Conservation (phyloP, 2,797 vertebrate genomes). For the Coranthus polyacanthus region DNA sequence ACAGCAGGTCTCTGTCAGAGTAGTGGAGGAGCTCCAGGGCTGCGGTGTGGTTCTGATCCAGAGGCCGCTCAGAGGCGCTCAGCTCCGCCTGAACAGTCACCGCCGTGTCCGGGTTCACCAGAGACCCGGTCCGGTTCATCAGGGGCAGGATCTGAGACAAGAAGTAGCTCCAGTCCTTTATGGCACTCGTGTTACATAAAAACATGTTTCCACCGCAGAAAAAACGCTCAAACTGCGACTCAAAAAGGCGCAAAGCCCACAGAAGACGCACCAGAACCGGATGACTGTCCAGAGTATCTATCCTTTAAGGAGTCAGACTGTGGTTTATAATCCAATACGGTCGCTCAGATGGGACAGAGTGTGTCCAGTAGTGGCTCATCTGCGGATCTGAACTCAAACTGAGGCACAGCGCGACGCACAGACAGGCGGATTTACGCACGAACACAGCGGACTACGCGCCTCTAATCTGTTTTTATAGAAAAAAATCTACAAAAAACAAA, state of each 20-base stretch:
- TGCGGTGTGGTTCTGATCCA: slow-evolving; percentile 88
- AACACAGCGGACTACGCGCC: neutral
- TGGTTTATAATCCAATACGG: slow-evolving; percentile 53
- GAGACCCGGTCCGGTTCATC: slow-evolving; percentile 87
- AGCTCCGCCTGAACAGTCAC: slow-evolving; percentile 88
- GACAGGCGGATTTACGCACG: slow-evolving; percentile 59
- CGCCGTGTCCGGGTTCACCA: slow-evolving; percentile 82
- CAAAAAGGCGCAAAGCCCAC: slow-evolving; percentile 15
- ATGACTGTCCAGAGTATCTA: slow-evolving; percentile 11
- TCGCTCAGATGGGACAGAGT: slow-evolving; percentile 9
- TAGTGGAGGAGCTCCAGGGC: slow-evolving; percentile 90
- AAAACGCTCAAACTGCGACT: neutral
- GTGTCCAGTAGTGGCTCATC: slow-evolving; percentile 30
- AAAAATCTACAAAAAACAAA: slow-evolving; percentile 11
- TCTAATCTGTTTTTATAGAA: neutral
- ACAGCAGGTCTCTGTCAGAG: slow-evolving; percentile 88
- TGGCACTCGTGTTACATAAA: slow-evolving; percentile 90
- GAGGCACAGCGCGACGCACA: slow-evolving; percentile 18
- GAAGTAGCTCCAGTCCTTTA: slow-evolving; percentile 92
- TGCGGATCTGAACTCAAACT: slow-evolving; percentile 43
- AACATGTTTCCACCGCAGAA: slow-evolving; percentile 78
- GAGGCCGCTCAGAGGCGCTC: slow-evolving; percentile 84
- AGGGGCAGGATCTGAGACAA: slow-evolving; percentile 90
- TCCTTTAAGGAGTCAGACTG: slow-evolving; percentile 7
- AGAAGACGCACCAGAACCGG: neutral